Evolutionary conservation across 2,113 vertebrate species (phyloP).

Genomic region (Lepisosteus oculatus): DNA sequence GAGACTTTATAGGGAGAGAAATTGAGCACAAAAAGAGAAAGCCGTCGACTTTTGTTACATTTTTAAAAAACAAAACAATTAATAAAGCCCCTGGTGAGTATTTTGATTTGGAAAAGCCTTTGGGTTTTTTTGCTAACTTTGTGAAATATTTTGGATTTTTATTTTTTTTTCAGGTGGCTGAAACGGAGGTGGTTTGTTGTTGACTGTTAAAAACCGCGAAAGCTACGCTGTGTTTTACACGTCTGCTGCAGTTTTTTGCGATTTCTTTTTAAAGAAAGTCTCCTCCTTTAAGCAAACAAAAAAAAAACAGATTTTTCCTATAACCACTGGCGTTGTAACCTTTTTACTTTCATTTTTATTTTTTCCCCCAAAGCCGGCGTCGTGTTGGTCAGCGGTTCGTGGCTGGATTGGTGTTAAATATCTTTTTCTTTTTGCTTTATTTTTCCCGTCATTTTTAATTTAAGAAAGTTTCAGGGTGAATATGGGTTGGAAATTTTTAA

Average conservation of each 20-base stretch:
- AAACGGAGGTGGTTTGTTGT: neutral
- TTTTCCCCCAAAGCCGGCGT: neutral
- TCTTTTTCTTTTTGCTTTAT: constrained; percentile 16
- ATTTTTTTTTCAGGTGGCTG: constrained; percentile 36
- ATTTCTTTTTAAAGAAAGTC: neutral
- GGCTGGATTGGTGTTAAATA: no score
- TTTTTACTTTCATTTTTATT: neutral
- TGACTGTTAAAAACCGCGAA: neutral
- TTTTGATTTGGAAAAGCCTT: constrained; percentile 67
- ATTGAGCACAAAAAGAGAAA: neutral
- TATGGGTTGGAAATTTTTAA: neutral
- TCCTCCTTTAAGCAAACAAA: neutral
- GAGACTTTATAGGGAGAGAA: neutral
- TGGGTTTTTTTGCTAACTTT: constrained; percentile 30
- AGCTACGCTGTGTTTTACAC: neutral
- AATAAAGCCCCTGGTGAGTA: constrained; percentile 69
- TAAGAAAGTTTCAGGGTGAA: neutral
- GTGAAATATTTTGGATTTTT: constrained; percentile 27
- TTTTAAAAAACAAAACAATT: constrained; percentile 46
- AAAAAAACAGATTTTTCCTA: neutral
- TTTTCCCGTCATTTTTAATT: constrained; percentile 13
- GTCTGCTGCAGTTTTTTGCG: neutral
- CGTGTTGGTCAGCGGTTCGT: no score
- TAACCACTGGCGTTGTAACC: neutral
- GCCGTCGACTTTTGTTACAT: constrained; percentile 60